Percentiles rank a stretch among this genome's conserved stretches.
phyloP scores from a whole-genome alignment of 2,888 invertebrate genomes.

The Calliphora vomitoria region DNA sequence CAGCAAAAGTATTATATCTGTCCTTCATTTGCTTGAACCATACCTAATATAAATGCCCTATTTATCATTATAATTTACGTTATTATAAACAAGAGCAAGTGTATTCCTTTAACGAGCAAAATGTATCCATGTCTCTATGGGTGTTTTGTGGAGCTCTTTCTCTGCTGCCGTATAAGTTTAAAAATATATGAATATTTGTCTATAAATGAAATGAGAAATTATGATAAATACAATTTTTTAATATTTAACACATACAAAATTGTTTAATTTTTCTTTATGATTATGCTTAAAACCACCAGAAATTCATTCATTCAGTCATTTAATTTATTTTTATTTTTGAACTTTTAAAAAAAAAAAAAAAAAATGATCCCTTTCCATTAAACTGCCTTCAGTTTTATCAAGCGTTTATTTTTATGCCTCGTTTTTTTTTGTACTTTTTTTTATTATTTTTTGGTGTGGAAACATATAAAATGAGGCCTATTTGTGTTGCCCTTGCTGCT shows the following conservation, averaged over 20 bases:
- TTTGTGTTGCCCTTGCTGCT: not conserved
- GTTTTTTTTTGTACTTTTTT: not conserved
- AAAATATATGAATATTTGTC: not conserved
- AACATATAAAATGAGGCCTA: constrained; percentile 22
- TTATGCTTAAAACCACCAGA: constrained; percentile 1
- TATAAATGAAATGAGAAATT: constrained; percentile 9
- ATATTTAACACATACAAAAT: not conserved
- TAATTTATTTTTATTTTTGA: constrained; percentile 28
- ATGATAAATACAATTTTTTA: not conserved
- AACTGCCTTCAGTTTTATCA: not conserved
- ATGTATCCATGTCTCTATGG: not conserved
- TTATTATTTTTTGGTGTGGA: not conserved
- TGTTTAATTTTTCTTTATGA: not conserved
- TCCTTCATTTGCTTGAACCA: too few species aligned
- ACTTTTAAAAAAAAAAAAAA: constrained; percentile 2
- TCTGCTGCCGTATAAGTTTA: not conserved
- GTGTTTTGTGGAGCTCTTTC: too few species aligned
- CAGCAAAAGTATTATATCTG: too few species aligned
- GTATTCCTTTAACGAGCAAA: not conserved
- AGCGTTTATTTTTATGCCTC: constrained; percentile 17
- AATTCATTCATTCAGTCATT: constrained; percentile 37
- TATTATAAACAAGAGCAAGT: constrained; percentile 7
- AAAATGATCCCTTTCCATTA: constrained; percentile 11
- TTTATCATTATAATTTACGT: constrained; percentile 33
- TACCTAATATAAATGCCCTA: not conserved